Percentiles rank a stretch among this genome's conserved stretches.
Evolutionary conservation across 2,888 invertebrate genomes (phyloP).

Genomic region (Aphidius colemani): DNA sequence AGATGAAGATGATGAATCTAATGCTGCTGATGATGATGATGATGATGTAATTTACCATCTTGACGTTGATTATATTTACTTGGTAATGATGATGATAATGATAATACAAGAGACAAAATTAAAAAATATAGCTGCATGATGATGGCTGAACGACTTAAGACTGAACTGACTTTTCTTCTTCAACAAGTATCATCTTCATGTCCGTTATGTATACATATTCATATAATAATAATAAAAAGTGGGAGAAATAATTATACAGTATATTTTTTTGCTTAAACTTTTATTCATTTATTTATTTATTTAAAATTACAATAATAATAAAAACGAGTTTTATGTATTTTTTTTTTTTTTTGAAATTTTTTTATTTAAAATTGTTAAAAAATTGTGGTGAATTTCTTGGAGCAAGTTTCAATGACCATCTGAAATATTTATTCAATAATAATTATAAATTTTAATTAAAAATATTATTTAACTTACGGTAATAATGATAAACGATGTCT

Average conservation of each 20-base stretch:
- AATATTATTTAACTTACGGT: conserved; percentile 43
- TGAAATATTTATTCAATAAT: conserved; percentile 25
- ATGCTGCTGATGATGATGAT: not conserved
- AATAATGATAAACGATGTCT: conserved; percentile 47
- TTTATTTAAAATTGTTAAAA: too few relatives aligned
- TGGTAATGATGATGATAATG: conserved; percentile 51
- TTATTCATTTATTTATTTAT: too few relatives aligned
- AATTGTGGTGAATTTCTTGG: not conserved
- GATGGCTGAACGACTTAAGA: not conserved
- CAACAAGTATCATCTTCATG: not conserved
- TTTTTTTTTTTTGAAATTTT: too few relatives aligned
- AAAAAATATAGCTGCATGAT: not conserved
- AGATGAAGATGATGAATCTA: not conserved
- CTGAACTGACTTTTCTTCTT: not conserved
- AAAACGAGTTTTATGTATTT: too few relatives aligned
- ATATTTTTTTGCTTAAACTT: too few relatives aligned
- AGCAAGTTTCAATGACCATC: conserved; percentile 37
- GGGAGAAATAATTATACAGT: not conserved
- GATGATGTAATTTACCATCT: conserved; percentile 68
- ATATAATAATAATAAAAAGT: not conserved
- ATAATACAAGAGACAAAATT: not conserved
- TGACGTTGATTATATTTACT: conserved; percentile 73
- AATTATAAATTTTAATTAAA: not conserved
- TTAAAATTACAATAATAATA: too few relatives aligned
- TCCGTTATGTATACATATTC: too few relatives aligned